Evolutionary conservation across 2,113 vertebrate genomes (phyloP), one percentile per base, ranked within the genome.

Genomic region (Clarias batrachus): DNA sequence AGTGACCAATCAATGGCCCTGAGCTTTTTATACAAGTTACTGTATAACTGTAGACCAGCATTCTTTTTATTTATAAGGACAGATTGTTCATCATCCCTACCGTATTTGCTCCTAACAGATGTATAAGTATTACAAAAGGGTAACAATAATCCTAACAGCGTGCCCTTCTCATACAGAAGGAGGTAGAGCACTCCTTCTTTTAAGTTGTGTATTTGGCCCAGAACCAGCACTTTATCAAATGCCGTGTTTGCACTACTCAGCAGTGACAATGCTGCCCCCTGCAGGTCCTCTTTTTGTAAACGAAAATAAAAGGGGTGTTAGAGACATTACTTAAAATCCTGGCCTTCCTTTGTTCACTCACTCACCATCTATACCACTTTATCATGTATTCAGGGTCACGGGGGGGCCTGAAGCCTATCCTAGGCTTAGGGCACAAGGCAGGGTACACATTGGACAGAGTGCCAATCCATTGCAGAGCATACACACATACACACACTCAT

Each of bases 191-290:
- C 96, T 2, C 98, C 98, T 86, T 99, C 98, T 94, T 99, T 98
- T 91, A 99, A 99, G 91, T 96, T 98, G 89, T 99, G 97, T 98
- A 99, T 99, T 94, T 99, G 97, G 90, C 98, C 99, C 30, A 99
- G 95, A 65, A 99, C 96, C 87, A 99, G 91, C 6, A 98, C 97
- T 89, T 99, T 99, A 89, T 99, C 98, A 86, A 99, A 98, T 87
- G 97, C 97, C 0, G 95, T 96, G 88, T 94, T 94, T 93, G 98
- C 97, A 0, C 97, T 97, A 92, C 96, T 97, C 91, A 99, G 90
- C 37, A 99, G 94, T 1, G 94, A 96, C 85, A 99, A 93, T 27
- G 97, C 97, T 89, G 97, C 97, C 1, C 87, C 93, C 54, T 97
- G 97, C 86, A 98, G 95, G 89, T 95, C 95, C 83, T 96, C 89